A percentile compares a stretch with the other conserved stretches of the same genome.
These are phyloP conservation scores for Jaculus jaculus DNA, from an alignment of 2,113 vertebrate genomes.

Conservation along the genomic window DNA sequence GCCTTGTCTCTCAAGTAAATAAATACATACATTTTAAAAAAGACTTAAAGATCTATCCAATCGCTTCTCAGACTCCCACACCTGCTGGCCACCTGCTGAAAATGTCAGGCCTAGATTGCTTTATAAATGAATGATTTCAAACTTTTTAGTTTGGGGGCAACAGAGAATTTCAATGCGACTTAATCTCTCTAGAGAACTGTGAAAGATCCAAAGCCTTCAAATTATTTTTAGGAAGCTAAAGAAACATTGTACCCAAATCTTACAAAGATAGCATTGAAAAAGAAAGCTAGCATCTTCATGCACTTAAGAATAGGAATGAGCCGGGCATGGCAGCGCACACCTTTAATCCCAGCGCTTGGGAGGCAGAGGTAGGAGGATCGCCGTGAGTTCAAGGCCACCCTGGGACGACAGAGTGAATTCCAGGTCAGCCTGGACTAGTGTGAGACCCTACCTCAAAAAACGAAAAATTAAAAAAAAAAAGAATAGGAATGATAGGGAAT, in stretches of 20 bases:
- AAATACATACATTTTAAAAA: no score
- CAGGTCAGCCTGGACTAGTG: no score
- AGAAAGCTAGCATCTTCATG: background rate
- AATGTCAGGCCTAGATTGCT: background rate
- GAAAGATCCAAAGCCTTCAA: constrained; percentile 8
- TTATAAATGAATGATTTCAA: constrained; percentile 15
- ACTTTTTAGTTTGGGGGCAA: constrained; percentile 8
- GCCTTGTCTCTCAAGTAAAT: no score
- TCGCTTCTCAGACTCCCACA: background rate
- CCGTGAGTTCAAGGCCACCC: no score
- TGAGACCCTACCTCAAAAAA: background rate
- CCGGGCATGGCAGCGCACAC: no score
- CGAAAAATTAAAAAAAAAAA: background rate
- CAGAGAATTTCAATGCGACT: constrained; percentile 19
- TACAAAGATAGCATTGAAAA: background rate
- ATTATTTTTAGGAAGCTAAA: constrained; percentile 59
- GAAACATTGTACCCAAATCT: constrained; percentile 38
- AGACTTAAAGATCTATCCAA: background rate
- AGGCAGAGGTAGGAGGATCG: no score
- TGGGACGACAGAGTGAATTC: no score
- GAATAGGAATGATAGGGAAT: background rate
- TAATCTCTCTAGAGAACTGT: background rate
- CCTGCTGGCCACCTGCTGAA: background rate
- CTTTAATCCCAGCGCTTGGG: no score
- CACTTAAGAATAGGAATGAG: background rate